These are phyloP conservation scores for Rhodophaea formosa DNA, from an alignment of 2,888 invertebrate genomes.

Conservation along the genomic window DNA sequence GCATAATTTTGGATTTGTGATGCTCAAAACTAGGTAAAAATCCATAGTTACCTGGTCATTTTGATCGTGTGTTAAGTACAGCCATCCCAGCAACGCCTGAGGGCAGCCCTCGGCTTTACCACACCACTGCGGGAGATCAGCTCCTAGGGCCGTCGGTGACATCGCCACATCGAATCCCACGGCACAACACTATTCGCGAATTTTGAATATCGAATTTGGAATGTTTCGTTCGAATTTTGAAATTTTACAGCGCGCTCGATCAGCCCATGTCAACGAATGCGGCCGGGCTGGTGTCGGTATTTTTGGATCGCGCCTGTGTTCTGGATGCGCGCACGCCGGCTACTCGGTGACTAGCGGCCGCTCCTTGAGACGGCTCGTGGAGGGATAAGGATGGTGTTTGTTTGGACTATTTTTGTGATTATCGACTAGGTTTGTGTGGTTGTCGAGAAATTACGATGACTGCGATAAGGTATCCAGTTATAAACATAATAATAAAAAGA, in stretches of 20 bases:
- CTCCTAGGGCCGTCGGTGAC: constrained; percentile 71
- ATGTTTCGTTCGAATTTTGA: constrained; percentile 23
- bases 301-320: constrained; percentile 58
- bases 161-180: constrained; percentile 51
- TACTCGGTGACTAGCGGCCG: constrained; percentile 60
- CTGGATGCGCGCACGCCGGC: constrained; percentile 74
- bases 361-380: constrained; percentile 75
- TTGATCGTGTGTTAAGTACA: constrained; percentile 67
- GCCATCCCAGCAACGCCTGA: constrained; percentile 70
- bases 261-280: constrained; percentile 51
- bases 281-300: constrained; percentile 55
- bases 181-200: constrained; percentile 19
- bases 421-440: constrained; percentile 28
- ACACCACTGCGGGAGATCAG: constrained; percentile 71
- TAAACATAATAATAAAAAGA: too few species aligned
- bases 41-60: constrained; percentile 64
- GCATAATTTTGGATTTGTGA: constrained; percentile 4
- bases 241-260: constrained; percentile 40
- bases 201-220: constrained; percentile 19
- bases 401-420: constrained; percentile 19
- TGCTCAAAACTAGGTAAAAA: too few species aligned
- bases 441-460: constrained; percentile 5
- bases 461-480: neutral
- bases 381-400: constrained; percentile 48
- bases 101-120: constrained; percentile 64